Conservation (phyloP, 23 tunicate genomes). For the Pegea sp. region DNA sequence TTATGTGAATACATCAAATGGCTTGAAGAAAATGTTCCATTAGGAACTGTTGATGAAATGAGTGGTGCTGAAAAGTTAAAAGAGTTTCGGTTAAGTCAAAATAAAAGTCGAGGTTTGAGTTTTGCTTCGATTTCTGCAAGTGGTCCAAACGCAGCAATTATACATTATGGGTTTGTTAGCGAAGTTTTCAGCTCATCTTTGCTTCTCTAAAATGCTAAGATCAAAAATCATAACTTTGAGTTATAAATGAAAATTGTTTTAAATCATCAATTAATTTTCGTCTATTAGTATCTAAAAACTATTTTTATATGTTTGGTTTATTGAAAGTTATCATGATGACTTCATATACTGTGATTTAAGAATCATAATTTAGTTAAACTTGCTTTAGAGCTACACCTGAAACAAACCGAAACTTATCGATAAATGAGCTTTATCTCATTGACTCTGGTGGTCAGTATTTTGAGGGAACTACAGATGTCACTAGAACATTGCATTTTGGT, state of each 20-base stretch:
- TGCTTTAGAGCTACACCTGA: conserved; percentile 30
- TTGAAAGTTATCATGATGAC: too few relatives aligned
- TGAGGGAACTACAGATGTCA: conserved; percentile 96
- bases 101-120: conserved; percentile 43
- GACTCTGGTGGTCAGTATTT: conserved; percentile 96
- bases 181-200: too few relatives aligned
- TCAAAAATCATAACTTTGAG: too few relatives aligned
- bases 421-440: conserved; percentile 49
- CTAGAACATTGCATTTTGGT: conserved; percentile 84
- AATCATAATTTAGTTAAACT: too few relatives aligned
- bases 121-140: conserved; percentile 90
- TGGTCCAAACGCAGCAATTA: conserved; percentile 79
- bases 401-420: conserved; percentile 47
- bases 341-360: too few relatives aligned
- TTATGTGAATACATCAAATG: conserved; percentile 58
- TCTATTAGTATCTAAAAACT: too few relatives aligned
- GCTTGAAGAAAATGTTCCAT: conserved; percentile 56
- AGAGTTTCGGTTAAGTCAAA: conserved; percentile 29
- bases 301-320: too few relatives aligned
- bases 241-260: too few relatives aligned
- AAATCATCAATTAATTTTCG: too few relatives aligned
- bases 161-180: conserved; percentile 84
- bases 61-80: conserved; percentile 54
- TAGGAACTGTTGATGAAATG: conserved; percentile 35
- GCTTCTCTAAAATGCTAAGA: too few relatives aligned